A percentile compares a stretch with the other conserved stretches of the same genome.
phyloP scores from a whole-genome alignment of 2,113 vertebrate species.

The Semnornis frantzii region DNA sequence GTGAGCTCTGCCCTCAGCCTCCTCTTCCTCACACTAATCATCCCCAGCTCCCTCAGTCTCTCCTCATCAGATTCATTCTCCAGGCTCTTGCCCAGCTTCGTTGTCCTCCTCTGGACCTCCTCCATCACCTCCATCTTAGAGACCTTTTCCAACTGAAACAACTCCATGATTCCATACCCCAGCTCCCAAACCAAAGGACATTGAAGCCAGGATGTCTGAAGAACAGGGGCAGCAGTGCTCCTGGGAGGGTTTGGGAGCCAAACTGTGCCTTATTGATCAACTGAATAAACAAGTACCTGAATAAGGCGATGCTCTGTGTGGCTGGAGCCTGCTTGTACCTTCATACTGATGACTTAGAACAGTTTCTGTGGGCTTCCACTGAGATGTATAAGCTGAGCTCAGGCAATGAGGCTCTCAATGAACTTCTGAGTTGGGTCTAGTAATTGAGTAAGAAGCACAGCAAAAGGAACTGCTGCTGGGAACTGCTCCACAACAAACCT shows the following conservation, averaged over 20 bases:
- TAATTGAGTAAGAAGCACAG: background rate
- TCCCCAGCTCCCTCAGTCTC: too few relatives aligned
- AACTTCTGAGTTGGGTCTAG: background rate
- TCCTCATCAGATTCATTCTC: too few relatives aligned
- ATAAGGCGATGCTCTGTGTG: rapidly evolving
- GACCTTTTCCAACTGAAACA: too few relatives aligned
- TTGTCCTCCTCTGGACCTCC: too few relatives aligned
- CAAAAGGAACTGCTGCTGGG: background rate
- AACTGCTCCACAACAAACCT: rapidly evolving
- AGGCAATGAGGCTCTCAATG: background rate
- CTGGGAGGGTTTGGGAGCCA: background rate
- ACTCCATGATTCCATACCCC: too few relatives aligned
- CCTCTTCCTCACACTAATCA: too few relatives aligned
- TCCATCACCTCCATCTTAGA: too few relatives aligned
- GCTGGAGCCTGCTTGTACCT: background rate
- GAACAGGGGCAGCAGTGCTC: background rate
- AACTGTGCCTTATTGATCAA: rapidly evolving
- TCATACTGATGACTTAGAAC: background rate
- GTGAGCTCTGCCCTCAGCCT: too few relatives aligned
- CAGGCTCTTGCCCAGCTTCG: too few relatives aligned
- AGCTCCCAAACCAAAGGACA: rapidly evolving
- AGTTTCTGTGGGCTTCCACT: rapidly evolving
- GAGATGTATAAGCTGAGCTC: background rate
- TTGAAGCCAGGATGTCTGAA: background rate
- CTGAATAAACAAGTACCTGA: background rate